Base-by-base conservation (phyloP, 2,888 invertebrate genomes). In the Lysandra coridon region DNA sequence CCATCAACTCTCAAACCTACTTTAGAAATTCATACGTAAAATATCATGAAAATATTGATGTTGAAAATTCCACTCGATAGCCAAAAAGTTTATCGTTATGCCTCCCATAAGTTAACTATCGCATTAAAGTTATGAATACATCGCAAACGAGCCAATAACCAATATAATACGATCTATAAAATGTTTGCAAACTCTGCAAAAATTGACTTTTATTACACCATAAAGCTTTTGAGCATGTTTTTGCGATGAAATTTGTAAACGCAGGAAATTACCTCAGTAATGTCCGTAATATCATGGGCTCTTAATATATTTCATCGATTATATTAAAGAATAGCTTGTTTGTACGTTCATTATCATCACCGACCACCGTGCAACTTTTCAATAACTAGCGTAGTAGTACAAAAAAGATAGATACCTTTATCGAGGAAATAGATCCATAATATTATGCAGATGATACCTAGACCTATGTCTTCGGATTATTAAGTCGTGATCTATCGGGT, bases 201-300 rank as follows among this genome's bases (percentile, higher is more conserved):
- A 87, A 88, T 87, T 84, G 85, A 85, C 86, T 86, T 89, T 89
- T 87, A 90, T 85, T 85, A 83, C 79, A 78, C 83, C 84, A 89
- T 90, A 90, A 91, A 90, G 86, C 86, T 88, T 87, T 87, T 87
- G 87, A 85, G 86, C 86, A 84, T 86, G 88, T 91, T 91, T 90
- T 91, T 89, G 88, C 89, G 88, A 82, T 79, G 73, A 85, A 89
- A 87, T 89, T 91, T 92, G 92, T 92, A 91, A 88, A 89, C 87
- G 86, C 85, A 90, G 91, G 91, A 92, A 91, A 90, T 88, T 89
- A 40, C 37, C 49, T 57, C 64, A 4, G 10, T 69, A 69, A 69
- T 69, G 64, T 69, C 33, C 33, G 14, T 69, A 33, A 69, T 69
- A 33, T 69, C 6, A 0, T 33, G 69, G 33, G 4, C 69, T 6